Percentiles rank a stretch among this genome's conserved stretches.
phyloP scores from a whole-genome alignment of 2,888 invertebrate species.

The Melangyna quadrimaculata region DNA sequence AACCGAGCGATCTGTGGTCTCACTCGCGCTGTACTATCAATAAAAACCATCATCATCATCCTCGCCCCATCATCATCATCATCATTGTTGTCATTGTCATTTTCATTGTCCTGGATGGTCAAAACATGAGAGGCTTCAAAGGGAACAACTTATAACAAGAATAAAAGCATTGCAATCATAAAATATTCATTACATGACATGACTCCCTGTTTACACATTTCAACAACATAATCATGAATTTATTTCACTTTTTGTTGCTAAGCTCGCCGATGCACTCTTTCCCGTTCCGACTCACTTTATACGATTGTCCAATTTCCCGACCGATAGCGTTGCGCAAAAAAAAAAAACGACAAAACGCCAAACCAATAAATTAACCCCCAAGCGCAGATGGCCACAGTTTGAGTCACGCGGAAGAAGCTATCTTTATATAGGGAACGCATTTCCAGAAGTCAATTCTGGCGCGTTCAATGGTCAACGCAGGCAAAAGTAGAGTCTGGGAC shows the following conservation, averaged over 20 bases:
- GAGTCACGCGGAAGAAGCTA: not conserved
- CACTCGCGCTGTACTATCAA: constrained; percentile 36
- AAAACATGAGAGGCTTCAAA: constrained; percentile 10
- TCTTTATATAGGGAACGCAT: constrained; percentile 16
- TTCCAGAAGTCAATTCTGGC: constrained; percentile 62
- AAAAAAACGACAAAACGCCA: too few species aligned
- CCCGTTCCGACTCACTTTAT: not conserved
- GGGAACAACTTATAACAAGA: constrained; percentile 7
- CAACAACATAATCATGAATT: constrained; percentile 72
- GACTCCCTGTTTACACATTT: constrained; percentile 72
- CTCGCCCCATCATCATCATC: constrained; percentile 53
- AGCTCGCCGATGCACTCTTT: not conserved
- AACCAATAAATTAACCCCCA: constrained; percentile 67
- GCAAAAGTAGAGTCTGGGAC: constrained; percentile 9
- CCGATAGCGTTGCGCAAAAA: not conserved
- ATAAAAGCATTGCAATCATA: constrained; percentile 59
- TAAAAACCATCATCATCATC: constrained; percentile 62
- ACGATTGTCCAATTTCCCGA: not conserved
- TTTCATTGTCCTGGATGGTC: constrained; percentile 47
- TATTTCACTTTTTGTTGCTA: constrained; percentile 55
- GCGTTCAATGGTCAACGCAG: constrained; percentile 66
- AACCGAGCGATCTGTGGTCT: not conserved
- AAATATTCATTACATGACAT: constrained; percentile 72
- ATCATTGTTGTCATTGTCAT: constrained; percentile 35
- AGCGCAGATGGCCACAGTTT: constrained; percentile 65